phyloP scores from a whole-genome alignment of 2,888 invertebrate genomes.

The Chrysomela aeneicollis region DNA sequence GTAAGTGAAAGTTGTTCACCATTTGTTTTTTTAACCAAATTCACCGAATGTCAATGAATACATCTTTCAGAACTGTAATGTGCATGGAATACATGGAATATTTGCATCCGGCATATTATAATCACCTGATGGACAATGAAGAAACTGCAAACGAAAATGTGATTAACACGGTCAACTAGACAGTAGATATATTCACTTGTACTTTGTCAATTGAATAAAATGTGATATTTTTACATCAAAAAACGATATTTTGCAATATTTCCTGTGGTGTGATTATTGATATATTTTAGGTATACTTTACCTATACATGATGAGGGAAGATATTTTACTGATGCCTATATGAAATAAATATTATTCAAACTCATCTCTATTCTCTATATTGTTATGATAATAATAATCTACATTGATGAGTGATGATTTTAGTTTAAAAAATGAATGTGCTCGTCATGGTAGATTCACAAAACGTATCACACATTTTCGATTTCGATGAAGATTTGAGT shows the following conservation, averaged over 20 bases:
- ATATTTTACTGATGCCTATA: no score
- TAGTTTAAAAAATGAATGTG: not conserved
- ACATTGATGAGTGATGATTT: no score
- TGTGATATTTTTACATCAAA: constrained; percentile 7
- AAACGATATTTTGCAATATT: not conserved
- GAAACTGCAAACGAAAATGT: not conserved
- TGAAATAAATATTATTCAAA: no score
- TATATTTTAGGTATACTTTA: no score
- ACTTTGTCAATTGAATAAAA: not conserved
- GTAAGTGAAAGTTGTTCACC: constrained; percentile 31
- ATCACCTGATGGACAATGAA: not conserved
- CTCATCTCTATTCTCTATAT: not conserved
- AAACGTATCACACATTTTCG: not conserved
- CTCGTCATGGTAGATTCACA: not conserved
- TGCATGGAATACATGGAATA: not conserved
- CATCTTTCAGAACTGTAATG: constrained; percentile 11
- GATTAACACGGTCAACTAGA: not conserved
- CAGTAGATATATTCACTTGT: not conserved
- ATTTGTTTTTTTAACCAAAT: no score
- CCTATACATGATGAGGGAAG: no score
- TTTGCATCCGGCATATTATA: not conserved
- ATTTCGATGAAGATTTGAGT: constrained; percentile 8
- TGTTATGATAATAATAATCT: not conserved
- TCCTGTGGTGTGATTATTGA: no score
- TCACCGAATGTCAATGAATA: no score